A percentile compares a stretch with the other conserved stretches of the same genome.
These are phyloP conservation scores for Drosophila neotestacea DNA, from an alignment of 2,888 invertebrate species.

Conservation along the genomic window DNA sequence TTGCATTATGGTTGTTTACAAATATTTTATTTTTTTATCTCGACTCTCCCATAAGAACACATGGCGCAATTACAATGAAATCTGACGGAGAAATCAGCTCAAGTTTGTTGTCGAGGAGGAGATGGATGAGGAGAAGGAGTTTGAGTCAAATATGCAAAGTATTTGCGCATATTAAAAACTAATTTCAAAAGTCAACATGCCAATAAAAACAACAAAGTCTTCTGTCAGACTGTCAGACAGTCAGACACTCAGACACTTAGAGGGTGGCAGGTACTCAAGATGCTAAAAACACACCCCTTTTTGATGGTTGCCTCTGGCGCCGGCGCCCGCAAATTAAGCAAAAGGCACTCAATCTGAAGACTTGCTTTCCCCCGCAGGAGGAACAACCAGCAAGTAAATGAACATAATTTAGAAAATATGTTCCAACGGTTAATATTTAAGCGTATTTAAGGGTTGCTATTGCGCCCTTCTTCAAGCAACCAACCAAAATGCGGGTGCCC, in stretches of 20 bases:
- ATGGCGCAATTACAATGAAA: constrained; percentile 59
- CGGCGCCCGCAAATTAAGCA: constrained; percentile 72
- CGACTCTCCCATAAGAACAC: constrained; percentile 55
- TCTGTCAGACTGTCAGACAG: not conserved
- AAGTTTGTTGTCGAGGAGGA: constrained; percentile 15
- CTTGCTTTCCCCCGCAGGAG: constrained; percentile 12
- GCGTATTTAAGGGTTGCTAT: constrained; percentile 75
- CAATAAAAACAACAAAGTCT: constrained; percentile 79
- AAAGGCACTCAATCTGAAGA: constrained; percentile 70
- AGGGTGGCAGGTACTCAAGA: constrained; percentile 53
- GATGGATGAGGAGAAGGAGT: not conserved
- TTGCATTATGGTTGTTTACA: constrained; percentile 74
- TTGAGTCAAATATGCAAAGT: constrained; percentile 75
- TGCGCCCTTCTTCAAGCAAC: constrained; percentile 42
- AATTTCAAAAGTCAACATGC: constrained; percentile 85
- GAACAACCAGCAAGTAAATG: constrained; percentile 64
- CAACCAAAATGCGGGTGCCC: constrained; percentile 75
- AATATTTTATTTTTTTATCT: constrained; percentile 66
- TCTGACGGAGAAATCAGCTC: constrained; percentile 18
- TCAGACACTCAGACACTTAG: constrained; percentile 3
- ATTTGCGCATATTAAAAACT: constrained; percentile 85
- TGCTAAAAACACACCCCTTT: constrained; percentile 61
- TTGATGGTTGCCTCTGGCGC: constrained; percentile 51
- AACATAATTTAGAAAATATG: constrained; percentile 79
- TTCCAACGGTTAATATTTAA: constrained; percentile 70